A percentile compares a stretch with the other conserved stretches of the same genome.
These are phyloP conservation scores for Chrysogorgia sp. DNA, from an alignment of 92 coral and sea anemone genomes.

Conservation along the genomic window DNA sequence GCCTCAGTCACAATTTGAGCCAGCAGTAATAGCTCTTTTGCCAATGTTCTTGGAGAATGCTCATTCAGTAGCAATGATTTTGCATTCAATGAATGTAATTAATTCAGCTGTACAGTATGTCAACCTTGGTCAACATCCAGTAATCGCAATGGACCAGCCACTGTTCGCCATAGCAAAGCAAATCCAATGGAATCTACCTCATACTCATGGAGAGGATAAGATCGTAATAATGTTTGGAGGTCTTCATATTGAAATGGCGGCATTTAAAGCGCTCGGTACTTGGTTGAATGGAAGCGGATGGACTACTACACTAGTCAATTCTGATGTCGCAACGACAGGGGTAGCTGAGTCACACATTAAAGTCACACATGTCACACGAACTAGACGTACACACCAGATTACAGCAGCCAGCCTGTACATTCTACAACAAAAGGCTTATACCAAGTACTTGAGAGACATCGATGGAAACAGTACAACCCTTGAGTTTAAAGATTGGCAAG, in stretches of 20 bases:
- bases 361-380: slow-evolving; percentile 35
- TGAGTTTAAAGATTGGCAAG: neutral
- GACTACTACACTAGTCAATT: neutral
- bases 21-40: slow-evolving; percentile 47
- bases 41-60: slow-evolving; percentile 53
- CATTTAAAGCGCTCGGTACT: slow-evolving; percentile 42
- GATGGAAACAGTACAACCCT: neutral
- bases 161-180: slow-evolving; percentile 52
- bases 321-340: slow-evolving; percentile 25
- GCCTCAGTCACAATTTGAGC: slow-evolving; percentile 2
- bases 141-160: slow-evolving; percentile 48
- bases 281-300: slow-evolving; percentile 30
- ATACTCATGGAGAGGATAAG: slow-evolving; percentile 48
- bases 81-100: slow-evolving; percentile 21
- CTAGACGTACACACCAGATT: slow-evolving; percentile 34
- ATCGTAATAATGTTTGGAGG: slow-evolving; percentile 50
- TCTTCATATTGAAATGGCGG: slow-evolving; percentile 49
- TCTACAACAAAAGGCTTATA: slow-evolving; percentile 20
- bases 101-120: slow-evolving; percentile 46
- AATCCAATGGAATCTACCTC: slow-evolving; percentile 29
- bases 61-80: slow-evolving; percentile 49
- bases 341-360: slow-evolving; percentile 24
- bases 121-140: slow-evolving; percentile 38
- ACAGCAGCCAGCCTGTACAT: slow-evolving; percentile 38
- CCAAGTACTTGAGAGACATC: neutral